Evolutionary conservation across 2,888 invertebrate genomes (phyloP), one percentile per base, ranked within the genome.

Genomic region (Eristalinus aeneus): DNA sequence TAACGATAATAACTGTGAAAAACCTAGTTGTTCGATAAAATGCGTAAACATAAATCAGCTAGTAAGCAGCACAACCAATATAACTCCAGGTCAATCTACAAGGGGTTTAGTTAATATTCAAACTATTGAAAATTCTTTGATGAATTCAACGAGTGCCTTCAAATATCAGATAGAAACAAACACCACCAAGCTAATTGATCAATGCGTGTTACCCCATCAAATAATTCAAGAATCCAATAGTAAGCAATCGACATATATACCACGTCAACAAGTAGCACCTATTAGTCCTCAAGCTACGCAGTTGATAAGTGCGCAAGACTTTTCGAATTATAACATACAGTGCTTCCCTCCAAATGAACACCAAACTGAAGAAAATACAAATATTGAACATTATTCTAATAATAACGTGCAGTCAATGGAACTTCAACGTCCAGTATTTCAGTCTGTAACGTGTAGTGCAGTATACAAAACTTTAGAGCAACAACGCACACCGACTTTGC

Each of bases 21-120:
- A 6, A 8, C 31, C 39, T 46, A 9, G n/a, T 2, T 53, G 23
- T 11, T 36, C 72, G 0, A 46, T 86, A 9, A 86, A 86, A 8
- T 86, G 86, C 60, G 46, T 74, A 0, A 67, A 74, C 27, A 67
- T 86, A 34, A 10, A 64, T n/a, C 32, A 77, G 12, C 74, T 86
- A 1, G 46, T 46, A 8, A 16, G 46, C 6, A 46, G 16, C 16
- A 46, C 46, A 8, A 1, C 1, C 8, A 46, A 16, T 8, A 2
- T 16, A 16, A 46, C 46, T n/a, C 46, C 46, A 46, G 16, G 0
- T 46, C 6, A 46, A 46, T 16, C 46, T 46, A 16, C 16, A 16
- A n/a, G 6, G 8, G 46, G 16, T 16, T 46, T 16, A 8, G 16
- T 16, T 8, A 16, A 16, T 16, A 46, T 46, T 6, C n/a, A 46